Conservation (phyloP, 2,113 vertebrate species). For the Pedetes capensis region DNA sequence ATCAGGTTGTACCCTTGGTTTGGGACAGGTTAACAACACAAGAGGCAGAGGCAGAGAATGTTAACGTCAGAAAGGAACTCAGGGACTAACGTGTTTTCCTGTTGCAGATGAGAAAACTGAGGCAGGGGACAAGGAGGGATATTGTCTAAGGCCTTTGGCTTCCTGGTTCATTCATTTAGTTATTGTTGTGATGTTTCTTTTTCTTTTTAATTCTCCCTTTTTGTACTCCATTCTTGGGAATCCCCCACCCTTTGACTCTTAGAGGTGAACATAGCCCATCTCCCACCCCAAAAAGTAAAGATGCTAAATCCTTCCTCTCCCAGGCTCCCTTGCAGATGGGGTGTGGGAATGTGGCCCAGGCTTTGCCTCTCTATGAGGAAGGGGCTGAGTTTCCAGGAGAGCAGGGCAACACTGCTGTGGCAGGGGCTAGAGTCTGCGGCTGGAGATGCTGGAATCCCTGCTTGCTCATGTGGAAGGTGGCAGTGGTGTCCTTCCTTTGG, state of each 20-base stretch:
- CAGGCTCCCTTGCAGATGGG: not conserved
- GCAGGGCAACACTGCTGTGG: rapidly evolving
- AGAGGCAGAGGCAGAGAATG: not conserved
- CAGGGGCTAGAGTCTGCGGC: rapidly evolving
- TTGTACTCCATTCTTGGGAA: not conserved
- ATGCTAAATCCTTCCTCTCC: not conserved
- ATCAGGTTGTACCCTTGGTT: not conserved
- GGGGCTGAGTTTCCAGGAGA: not conserved
- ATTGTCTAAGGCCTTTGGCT: not conserved
- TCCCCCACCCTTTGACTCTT: not conserved
- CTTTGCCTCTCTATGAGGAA: not conserved
- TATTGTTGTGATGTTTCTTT: not conserved
- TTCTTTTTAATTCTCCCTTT: not conserved
- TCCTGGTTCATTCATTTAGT: not conserved
- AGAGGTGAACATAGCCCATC: not conserved
- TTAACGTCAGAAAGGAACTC: not conserved
- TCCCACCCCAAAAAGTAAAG: not conserved
- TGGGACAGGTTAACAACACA: not conserved
- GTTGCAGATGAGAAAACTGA: not conserved
- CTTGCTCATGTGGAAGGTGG: not conserved
- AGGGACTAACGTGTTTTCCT: not conserved
- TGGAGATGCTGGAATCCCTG: not conserved
- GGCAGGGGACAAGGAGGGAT: not conserved
- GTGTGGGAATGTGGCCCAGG: not conserved
- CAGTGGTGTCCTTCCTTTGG: not conserved